Conservation (phyloP, 2,888 invertebrate species). For the Hymenopus coronatus region DNA sequence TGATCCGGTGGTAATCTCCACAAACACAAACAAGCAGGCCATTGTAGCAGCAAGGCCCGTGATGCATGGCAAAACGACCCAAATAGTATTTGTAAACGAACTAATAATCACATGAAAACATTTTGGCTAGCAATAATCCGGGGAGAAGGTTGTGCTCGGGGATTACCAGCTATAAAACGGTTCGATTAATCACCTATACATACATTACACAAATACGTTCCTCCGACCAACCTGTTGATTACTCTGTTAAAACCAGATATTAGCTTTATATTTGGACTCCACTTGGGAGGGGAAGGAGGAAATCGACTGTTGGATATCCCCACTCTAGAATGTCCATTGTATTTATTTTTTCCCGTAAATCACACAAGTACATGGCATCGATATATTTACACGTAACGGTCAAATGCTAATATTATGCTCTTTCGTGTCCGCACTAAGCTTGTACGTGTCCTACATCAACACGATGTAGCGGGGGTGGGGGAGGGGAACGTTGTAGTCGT, state of each 20-base stretch:
- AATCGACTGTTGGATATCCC: background rate
- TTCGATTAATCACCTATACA: constrained; percentile 26
- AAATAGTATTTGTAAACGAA: constrained; percentile 29
- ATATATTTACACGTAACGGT: background rate
- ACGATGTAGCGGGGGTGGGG: background rate
- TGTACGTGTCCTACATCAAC: background rate
- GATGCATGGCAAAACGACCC: constrained; percentile 8
- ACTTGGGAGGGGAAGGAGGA: background rate
- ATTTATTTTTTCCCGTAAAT: background rate
- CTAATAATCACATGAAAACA: constrained; percentile 28
- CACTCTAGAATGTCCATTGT: background rate
- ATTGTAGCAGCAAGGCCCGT: background rate
- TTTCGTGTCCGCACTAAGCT: background rate
- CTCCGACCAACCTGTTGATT: constrained; percentile 26
- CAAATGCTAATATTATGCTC: background rate
- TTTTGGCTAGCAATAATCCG: constrained; percentile 26
- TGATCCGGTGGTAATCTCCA: background rate
- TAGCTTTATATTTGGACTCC: constrained; percentile 4
- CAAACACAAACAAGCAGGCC: background rate
- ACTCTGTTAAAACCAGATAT: constrained; percentile 20
- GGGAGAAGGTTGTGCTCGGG: background rate
- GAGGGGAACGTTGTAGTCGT: background rate
- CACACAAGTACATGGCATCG: background rate
- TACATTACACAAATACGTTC: constrained; percentile 20
- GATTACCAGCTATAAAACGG: constrained; percentile 28